Percentiles rank a stretch among this genome's conserved stretches.
phyloP scores from a whole-genome alignment of 2,797 vertebrate species.

The Dromococcyx pavoninus region DNA sequence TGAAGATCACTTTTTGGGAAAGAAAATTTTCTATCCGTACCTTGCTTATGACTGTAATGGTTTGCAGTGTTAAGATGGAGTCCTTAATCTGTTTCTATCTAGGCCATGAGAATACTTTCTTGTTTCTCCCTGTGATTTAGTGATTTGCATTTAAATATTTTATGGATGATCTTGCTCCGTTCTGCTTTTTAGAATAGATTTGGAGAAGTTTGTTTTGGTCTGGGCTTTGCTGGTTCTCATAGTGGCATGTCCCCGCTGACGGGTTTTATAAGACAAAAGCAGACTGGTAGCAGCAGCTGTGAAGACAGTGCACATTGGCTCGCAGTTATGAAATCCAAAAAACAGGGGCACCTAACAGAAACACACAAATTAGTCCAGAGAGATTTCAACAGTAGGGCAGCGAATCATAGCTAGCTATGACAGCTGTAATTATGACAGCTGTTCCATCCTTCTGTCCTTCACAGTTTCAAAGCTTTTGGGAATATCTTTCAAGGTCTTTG shows the following conservation, averaged over 20 bases:
- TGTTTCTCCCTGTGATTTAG: not conserved
- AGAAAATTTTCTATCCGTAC: not conserved
- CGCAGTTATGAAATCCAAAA: not conserved
- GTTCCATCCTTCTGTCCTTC: not conserved
- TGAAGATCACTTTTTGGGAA: not conserved
- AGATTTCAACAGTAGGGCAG: not conserved
- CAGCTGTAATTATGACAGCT: not conserved
- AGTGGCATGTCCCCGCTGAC: not conserved
- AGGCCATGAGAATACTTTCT: not conserved
- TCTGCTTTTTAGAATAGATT: not conserved
- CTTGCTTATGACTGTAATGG: not conserved
- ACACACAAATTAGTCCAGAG: not conserved
- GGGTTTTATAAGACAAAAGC: not conserved
- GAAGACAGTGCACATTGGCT: not conserved
- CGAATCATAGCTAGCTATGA: not conserved
- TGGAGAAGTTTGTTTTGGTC: not conserved
- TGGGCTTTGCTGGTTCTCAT: not conserved
- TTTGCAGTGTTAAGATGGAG: not conserved
- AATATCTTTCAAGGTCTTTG: not conserved
- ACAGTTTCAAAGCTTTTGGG: not conserved
- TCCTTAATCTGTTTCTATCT: not conserved
- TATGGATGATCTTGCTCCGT: not conserved
- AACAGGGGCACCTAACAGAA: not conserved
- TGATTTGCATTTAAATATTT: constrained; percentile 9
- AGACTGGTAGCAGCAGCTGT: not conserved